These are phyloP conservation scores for Microplitis mediator DNA, from an alignment of 1,140 invertebrate species.

Conservation along the genomic window DNA sequence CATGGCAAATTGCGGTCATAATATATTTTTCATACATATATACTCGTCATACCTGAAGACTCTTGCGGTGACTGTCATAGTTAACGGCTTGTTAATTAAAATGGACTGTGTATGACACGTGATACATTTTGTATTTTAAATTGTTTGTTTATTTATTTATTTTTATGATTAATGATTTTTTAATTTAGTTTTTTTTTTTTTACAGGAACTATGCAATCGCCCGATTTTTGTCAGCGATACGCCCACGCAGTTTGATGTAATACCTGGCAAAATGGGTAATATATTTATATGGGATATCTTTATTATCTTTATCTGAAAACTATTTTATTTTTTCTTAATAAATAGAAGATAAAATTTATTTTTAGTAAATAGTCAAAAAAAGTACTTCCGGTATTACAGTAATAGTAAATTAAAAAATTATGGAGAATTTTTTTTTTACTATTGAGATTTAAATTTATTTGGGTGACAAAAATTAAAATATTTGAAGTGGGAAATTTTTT, in stretches of 20 bases:
- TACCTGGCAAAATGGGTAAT: slow-evolving; percentile 86
- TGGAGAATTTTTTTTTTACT: too few species aligned
- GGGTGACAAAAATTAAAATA: too few species aligned
- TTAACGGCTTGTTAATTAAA: slow-evolving; percentile 17
- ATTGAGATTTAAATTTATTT: too few species aligned
- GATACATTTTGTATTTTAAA: neutral
- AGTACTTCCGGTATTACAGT: too few species aligned
- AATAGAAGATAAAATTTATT: neutral
- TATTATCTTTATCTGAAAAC: neutral
- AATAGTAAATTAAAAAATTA: too few species aligned
- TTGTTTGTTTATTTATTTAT: slow-evolving; percentile 4
- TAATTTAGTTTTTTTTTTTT: slow-evolving; percentile 33
- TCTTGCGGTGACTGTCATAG: neutral
- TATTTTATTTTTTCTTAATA: neutral
- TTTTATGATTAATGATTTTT: neutral
- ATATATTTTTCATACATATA: slow-evolving; percentile 5
- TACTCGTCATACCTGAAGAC: slow-evolving; percentile 20
- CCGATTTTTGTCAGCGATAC: slow-evolving; percentile 83
- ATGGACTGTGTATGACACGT: neutral
- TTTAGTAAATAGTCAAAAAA: too few species aligned
- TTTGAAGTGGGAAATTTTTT: too few species aligned
- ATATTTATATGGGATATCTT: slow-evolving; percentile 9
- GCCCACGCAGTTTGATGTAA: slow-evolving; percentile 80
- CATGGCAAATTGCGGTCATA: slow-evolving; percentile 23
- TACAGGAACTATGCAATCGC: slow-evolving; percentile 76